Evolutionary conservation across 2,888 invertebrate genomes (phyloP), one percentile per base, ranked within the genome.

Genomic region (Yponomeuta malinellus): DNA sequence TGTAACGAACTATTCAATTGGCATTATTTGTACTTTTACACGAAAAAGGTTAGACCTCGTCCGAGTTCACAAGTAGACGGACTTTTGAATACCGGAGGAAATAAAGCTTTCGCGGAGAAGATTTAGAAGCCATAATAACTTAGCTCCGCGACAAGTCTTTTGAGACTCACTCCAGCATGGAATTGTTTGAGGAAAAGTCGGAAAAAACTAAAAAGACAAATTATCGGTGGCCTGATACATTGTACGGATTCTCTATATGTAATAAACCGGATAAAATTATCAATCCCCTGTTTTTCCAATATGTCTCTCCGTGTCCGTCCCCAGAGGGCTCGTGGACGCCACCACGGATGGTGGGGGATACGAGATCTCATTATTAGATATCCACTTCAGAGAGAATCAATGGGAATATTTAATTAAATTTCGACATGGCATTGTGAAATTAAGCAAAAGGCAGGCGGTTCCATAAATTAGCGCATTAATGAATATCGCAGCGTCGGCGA

Each of bases 1-100:
- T 10, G 48, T 68, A 68, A 68, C 43, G 68, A 68, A 68, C 68
- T 68, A 68, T 68, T 48, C 68, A n/a, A 68, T 68, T 68, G 68
- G 37, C 68, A 68, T 68, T 43, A 68, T 68, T 48, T 68, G 68
- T 68, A 68, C 48, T 68, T 68, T 48, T 68, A 68, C 68, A 68
- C 68, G 68, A 48, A 68, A 65, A 43, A 68, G 43, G 68, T 68
- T 43, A 37, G 68, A 23, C 33, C 48, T 48, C 29, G 64, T 23
- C 65, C 29, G 29, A 29, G 12, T 65, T 65, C 65, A 65, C 10
- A 65, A 33, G 52, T 59, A 59, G 12, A 59, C 33, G 31, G 65
- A 5, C 29, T 65, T 33, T 65, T 29, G 1, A 65, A 33, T 9
- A n/a, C 23, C 31, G 65, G 6, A 65, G 65, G 31, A 65, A 65